A percentile compares a stretch with the other conserved stretches of the same genome.
These are phyloP conservation scores for Tragelaphus buxtoni DNA, from an alignment of 2,113 vertebrate genomes.

Conservation along the genomic window DNA sequence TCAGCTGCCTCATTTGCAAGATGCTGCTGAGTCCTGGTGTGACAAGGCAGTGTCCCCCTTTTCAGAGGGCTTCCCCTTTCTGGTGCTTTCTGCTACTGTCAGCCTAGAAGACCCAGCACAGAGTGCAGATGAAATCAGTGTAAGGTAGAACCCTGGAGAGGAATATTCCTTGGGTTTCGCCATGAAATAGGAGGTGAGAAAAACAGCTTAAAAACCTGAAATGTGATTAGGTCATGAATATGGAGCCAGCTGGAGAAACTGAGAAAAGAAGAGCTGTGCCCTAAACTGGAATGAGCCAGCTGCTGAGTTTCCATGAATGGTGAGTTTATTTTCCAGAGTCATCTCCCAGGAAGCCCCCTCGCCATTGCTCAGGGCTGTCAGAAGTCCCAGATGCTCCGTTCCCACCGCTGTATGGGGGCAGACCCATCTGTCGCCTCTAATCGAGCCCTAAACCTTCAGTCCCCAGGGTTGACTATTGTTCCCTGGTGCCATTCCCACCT, in stretches of 20 bases:
- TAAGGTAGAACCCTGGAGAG: background rate
- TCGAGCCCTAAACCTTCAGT: background rate
- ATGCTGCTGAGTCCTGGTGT: background rate
- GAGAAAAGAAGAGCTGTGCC: background rate
- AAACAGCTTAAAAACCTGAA: background rate
- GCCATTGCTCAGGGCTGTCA: background rate
- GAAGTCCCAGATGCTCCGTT: background rate
- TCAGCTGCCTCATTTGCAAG: background rate
- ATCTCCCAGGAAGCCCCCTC: background rate
- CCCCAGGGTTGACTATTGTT: background rate
- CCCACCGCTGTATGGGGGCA: background rate
- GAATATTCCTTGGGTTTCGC: background rate
- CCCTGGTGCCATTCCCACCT: background rate
- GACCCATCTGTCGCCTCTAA: background rate
- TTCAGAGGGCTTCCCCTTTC: background rate
- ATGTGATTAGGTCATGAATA: background rate
- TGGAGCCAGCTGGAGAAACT: background rate
- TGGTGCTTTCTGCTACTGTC: background rate
- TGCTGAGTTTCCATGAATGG: no score
- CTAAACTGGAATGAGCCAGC: background rate
- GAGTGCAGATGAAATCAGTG: background rate
- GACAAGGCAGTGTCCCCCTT: background rate
- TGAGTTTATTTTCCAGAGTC: background rate
- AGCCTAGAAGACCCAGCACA: background rate
- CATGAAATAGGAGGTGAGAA: background rate